A percentile compares a stretch with the other conserved stretches of the same genome.
phyloP scores from a whole-genome alignment of 2,888 invertebrate species.

The Imbricaverruca yamaguchii region DNA sequence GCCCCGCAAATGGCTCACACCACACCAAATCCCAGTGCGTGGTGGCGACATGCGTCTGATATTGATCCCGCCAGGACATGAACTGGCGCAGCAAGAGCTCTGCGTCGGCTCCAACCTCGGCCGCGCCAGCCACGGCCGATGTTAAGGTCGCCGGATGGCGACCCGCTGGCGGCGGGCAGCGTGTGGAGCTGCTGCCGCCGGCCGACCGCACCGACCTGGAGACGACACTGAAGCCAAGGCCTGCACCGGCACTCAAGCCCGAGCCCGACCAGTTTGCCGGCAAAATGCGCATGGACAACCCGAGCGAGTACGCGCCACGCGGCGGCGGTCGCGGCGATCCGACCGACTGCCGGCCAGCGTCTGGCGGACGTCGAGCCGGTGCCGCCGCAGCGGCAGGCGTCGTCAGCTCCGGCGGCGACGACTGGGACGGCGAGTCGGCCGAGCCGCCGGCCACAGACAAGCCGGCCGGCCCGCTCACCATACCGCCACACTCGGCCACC shows the following conservation, averaged over 20 bases:
- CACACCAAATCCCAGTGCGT: too few relatives aligned
- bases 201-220: neutral
- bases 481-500: neutral
- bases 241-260: neutral
- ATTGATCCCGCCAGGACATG: neutral
- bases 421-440: neutral
- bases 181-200: neutral
- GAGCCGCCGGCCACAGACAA: neutral
- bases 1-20: too few relatives aligned
- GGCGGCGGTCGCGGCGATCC: too few relatives aligned
- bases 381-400: too few relatives aligned
- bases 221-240: neutral
- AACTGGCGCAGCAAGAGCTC: neutral
- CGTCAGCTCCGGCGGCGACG: neutral
- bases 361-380: too few relatives aligned
- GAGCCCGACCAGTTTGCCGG: neutral
- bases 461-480: neutral
- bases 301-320: neutral
- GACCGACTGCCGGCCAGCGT: too few relatives aligned
- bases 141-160: neutral
- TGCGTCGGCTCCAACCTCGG: neutral
- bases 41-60: neutral
- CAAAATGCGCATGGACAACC: conserved; percentile 11
- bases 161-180: neutral
- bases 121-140: neutral